Evolutionary conservation across 2,113 vertebrate species (phyloP).

Genomic region (Lethenteron camtschaticum): DNA sequence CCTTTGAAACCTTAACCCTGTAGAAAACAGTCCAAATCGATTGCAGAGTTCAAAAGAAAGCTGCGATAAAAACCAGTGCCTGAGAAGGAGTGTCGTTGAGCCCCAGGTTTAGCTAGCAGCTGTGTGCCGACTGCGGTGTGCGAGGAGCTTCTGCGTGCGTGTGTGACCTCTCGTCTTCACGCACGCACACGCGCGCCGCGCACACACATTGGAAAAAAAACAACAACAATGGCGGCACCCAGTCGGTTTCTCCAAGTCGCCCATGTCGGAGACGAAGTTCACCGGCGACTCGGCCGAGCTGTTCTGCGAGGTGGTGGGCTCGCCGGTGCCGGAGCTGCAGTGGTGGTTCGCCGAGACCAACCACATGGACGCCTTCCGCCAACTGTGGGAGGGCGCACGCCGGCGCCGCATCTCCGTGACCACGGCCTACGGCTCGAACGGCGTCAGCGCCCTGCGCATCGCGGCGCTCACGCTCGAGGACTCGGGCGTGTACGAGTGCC

Average conservation of each 20-base stretch:
- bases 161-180: too few species aligned
- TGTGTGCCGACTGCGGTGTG: too few species aligned
- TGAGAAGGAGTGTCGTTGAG: too few species aligned
- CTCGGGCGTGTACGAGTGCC: slow-evolving; percentile 96
- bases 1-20: too few species aligned
- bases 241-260: slow-evolving; percentile 99
- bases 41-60: too few species aligned
- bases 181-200: too few species aligned
- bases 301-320: slow-evolving; percentile 97
- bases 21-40: too few species aligned
- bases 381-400: slow-evolving; percentile 87
- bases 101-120: too few species aligned
- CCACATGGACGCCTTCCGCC: slow-evolving; percentile 93
- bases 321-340: slow-evolving; percentile 95
- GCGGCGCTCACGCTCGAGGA: slow-evolving; percentile 81
- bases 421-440: slow-evolving; percentile 75
- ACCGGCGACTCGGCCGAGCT: slow-evolving; percentile 99
- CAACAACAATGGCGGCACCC: slow-evolving; percentile 13
- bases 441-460: slow-evolving; percentile 83
- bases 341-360: slow-evolving; percentile 99
- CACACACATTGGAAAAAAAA: too few species aligned
- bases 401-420: slow-evolving; percentile 84
- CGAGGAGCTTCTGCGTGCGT: too few species aligned
- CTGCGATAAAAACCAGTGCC: too few species aligned
- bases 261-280: slow-evolving; percentile 97